Conservation (phyloP, 2,113 vertebrate species). For the Indri indri region DNA sequence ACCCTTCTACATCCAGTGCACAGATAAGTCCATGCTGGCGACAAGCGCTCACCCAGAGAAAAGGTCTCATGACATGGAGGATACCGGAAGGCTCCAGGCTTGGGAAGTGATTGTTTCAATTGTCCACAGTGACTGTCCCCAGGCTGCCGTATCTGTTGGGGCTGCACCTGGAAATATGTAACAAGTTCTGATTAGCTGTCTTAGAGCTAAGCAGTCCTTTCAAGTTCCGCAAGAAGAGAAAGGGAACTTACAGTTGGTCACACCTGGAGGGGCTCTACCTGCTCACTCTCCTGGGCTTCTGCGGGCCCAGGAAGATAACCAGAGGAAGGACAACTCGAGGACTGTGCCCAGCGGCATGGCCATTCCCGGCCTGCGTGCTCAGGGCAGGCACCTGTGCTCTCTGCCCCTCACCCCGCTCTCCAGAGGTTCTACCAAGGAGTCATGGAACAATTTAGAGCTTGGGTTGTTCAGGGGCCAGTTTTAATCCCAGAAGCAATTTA, state of each 20-base stretch:
- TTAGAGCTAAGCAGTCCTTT: neutral
- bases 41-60: neutral
- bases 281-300: neutral
- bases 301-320: neutral
- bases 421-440: neutral
- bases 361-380: rapidly evolving
- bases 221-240: neutral
- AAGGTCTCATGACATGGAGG: neutral
- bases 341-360: neutral
- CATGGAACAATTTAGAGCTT: neutral
- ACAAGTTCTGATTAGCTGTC: neutral
- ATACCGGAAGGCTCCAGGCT: neutral
- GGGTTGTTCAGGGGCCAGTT: neutral
- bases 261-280: neutral
- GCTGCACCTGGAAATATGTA: neutral
- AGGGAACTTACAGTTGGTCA: neutral
- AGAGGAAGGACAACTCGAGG: neutral
- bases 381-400: neutral
- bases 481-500: constrained; percentile 74
- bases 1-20: neutral
- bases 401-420: neutral
- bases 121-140: too few species aligned
- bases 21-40: neutral
- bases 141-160: neutral
- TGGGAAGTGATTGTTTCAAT: neutral